Base-by-base conservation (phyloP, 2,888 invertebrate genomes). In the Galerucella nymphaeae region DNA sequence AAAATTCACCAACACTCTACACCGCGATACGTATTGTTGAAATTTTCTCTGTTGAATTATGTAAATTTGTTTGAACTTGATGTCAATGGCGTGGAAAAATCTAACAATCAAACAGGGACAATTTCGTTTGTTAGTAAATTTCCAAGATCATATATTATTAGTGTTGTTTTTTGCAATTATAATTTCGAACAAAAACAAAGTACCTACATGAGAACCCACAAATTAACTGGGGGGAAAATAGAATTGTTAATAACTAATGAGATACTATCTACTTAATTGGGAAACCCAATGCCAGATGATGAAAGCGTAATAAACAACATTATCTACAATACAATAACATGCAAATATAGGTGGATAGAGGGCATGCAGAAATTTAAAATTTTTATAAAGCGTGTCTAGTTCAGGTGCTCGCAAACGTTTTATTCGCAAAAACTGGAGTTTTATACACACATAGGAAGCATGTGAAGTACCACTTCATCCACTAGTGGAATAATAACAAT, bases 201-300 rank as follows among this genome's bases (percentile, higher is more conserved):
- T 38, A 53, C 3, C 18, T 48, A 66, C 41, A 48, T 71, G 70
- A 80, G 80, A 78, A 79, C 77, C 75, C 83, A 83, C 80, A 83
- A 84, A 84, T 73, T 70, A 64, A 81, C 53, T 81, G 83, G 84
- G 84, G 85, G 84, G 82, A 83, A n/a, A 82, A 57, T 42, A 16
- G 10, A 77, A 82, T 82, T 78, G 77, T 76, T 83, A 82, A 84
- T 82, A 80, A 69, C 81, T 81, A 83, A 82, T 82, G 80, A 81
- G 83, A 82, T 79, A 79, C 76, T 68, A 68, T 66, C 70, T 70
- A 53, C 53, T 81, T 83, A 83, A 84, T 83, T 84, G 81, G 77
- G 70, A 78, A 79, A 81, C 80, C 84, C 85, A 85, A 85, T 86
- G 85, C 81, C 84, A 84, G 83, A 84, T 84, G 84, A 85, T 84